phyloP scores from a whole-genome alignment of 1,140 invertebrate genomes.

The Lepeophtheirus salmonis region DNA sequence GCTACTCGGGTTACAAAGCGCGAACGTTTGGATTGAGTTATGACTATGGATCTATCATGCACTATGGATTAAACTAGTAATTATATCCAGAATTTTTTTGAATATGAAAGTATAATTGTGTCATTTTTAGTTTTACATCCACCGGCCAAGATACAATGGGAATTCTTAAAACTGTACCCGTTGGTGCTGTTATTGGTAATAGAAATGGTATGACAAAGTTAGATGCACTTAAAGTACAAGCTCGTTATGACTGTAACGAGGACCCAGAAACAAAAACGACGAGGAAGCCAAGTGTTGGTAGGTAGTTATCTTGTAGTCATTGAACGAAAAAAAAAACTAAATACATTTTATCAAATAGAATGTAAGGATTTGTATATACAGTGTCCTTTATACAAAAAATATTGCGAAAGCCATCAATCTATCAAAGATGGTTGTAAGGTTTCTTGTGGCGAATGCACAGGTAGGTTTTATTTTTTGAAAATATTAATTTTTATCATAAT shows the following conservation, averaged over 20 bases:
- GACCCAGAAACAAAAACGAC: neutral
- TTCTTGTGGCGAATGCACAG: neutral
- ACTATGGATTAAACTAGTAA: neutral
- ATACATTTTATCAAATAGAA: neutral
- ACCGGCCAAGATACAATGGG: neutral
- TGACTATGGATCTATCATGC: neutral
- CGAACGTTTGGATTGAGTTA: neutral
- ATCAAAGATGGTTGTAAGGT: neutral
- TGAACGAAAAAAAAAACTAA: neutral
- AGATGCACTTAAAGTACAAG: neutral
- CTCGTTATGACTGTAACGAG: neutral
- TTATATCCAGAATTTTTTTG: neutral
- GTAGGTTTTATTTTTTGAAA: neutral
- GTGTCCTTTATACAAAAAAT: neutral
- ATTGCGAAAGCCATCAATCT: neutral
- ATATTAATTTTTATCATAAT: neutral
- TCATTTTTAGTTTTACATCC: neutral
- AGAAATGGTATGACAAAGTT: neutral
- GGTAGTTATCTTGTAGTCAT: neutral
- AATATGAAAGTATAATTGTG: neutral
- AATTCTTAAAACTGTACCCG: neutral
- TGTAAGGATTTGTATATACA: neutral
- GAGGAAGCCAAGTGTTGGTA: neutral
- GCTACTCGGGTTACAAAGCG: neutral
- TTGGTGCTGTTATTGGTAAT: neutral